phyloP scores from a whole-genome alignment of 2,113 vertebrate species.

The Anguilla rostrata region DNA sequence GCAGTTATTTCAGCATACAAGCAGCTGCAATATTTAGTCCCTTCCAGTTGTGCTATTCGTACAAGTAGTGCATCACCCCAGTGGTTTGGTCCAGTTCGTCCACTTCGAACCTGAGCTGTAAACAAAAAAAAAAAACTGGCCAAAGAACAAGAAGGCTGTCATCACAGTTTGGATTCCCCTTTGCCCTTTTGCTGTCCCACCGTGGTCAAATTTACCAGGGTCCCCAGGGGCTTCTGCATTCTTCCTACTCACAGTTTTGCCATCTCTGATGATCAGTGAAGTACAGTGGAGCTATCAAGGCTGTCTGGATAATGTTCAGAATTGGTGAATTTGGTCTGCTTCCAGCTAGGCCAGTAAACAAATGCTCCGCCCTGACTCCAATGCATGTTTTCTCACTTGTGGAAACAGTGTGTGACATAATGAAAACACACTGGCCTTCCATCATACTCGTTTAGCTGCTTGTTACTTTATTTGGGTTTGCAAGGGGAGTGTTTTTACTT shows the following conservation, averaged over 20 bases:
- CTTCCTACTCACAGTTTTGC: conserved; percentile 65
- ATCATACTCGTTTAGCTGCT: conserved; percentile 18
- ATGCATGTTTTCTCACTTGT: conserved; percentile 27
- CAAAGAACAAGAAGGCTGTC: conserved; percentile 15
- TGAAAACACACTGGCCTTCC: conserved; percentile 31
- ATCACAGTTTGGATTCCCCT: conserved; percentile 29
- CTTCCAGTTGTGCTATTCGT: not conserved
- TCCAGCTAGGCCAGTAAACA: conserved; percentile 56
- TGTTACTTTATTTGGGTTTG: conserved; percentile 8
- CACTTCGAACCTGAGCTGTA: not conserved
- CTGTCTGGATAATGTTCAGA: conserved; percentile 60
- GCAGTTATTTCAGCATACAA: not conserved
- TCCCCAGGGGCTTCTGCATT: conserved; percentile 64
- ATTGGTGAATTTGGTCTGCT: conserved; percentile 36
- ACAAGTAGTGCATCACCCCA: too few species aligned
- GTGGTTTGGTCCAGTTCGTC: not conserved
- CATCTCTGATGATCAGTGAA: conserved; percentile 67
- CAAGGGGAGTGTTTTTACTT: not conserved
- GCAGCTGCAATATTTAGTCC: not conserved
- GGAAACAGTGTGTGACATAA: conserved; percentile 43
- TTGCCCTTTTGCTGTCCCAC: conserved; percentile 29
- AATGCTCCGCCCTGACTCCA: conserved; percentile 41
- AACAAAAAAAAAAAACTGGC: conserved; percentile 21
- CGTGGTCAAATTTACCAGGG: conserved; percentile 60
- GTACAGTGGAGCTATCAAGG: conserved; percentile 52